Conservation (phyloP, 2,797 vertebrate genomes). For the Bovichtus variegatus region DNA sequence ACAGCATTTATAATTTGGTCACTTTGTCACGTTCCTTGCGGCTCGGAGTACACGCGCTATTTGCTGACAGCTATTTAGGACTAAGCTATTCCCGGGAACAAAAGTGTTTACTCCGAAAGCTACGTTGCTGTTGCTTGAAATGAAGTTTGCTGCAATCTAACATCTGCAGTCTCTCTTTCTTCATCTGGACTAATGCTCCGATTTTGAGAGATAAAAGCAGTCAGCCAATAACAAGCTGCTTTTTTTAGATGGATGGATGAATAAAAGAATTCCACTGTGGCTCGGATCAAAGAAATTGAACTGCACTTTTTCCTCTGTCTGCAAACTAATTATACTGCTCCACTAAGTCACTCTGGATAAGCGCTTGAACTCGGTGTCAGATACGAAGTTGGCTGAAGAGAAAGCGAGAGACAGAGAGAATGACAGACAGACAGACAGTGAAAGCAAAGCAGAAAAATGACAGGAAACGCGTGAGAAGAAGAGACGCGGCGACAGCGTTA, state of each 20-base stretch:
- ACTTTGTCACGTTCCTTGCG: too few relatives aligned
- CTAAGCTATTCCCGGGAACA: too few relatives aligned
- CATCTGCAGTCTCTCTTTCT: too few relatives aligned
- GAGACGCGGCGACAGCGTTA: constrained; percentile 8
- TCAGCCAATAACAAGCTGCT: background rate
- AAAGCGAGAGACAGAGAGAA: background rate
- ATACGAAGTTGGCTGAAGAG: background rate
- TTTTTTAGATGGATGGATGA: too few relatives aligned
- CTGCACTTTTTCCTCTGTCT: constrained; percentile 3
- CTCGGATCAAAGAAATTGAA: background rate
- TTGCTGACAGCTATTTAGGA: too few relatives aligned
- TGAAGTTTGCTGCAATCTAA: too few relatives aligned
- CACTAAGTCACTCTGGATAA: constrained; percentile 11
- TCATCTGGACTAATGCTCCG: background rate
- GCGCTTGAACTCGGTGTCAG: background rate
- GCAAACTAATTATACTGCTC: background rate
- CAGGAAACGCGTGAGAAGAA: background rate
- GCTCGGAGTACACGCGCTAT: too few relatives aligned
- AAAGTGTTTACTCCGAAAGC: too few relatives aligned
- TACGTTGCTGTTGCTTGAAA: too few relatives aligned
- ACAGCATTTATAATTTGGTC: too few relatives aligned
- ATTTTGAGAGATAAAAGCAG: background rate
- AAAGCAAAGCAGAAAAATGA: constrained; percentile 11
- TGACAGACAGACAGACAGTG: background rate
- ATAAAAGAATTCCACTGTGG: background rate